These are phyloP conservation scores for Sesamia nonagrioides DNA, from an alignment of 1,140 invertebrate species.

Conservation along the genomic window DNA sequence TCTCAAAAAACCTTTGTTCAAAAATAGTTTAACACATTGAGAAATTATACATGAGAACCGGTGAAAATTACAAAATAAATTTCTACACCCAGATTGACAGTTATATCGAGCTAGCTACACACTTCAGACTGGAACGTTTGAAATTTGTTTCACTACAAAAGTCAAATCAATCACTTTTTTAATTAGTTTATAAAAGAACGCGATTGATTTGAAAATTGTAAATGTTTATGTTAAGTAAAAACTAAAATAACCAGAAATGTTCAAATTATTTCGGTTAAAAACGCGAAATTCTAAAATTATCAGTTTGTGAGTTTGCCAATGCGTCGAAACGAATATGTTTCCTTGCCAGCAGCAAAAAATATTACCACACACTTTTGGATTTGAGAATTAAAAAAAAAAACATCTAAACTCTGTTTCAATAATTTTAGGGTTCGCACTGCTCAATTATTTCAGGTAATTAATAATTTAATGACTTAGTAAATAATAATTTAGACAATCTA, in stretches of 20 bases:
- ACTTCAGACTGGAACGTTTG: conserved; percentile 88
- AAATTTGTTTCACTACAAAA: conserved; percentile 87
- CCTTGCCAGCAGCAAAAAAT: conserved; percentile 61
- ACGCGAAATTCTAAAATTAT: conserved; percentile 76
- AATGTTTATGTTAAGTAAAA: conserved; percentile 56
- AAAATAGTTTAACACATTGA: conserved; percentile 83
- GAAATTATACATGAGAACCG: conserved; percentile 85
- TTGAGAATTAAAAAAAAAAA: background rate
- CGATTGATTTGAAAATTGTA: conserved; percentile 69
- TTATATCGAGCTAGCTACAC: conserved; percentile 87
- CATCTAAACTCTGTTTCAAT: too few species aligned
- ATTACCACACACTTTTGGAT: background rate
- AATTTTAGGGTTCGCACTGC: background rate
- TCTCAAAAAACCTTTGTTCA: conserved; percentile 73
- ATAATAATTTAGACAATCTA: background rate
- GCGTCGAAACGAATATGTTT: conserved; percentile 63
- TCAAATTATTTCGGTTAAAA: conserved; percentile 79
- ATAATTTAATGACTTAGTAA: background rate
- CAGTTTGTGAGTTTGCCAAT: conserved; percentile 67
- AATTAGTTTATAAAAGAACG: conserved; percentile 55
- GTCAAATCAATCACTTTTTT: conserved; percentile 83
- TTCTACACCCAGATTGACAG: conserved; percentile 88
- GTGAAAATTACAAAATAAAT: conserved; percentile 88
- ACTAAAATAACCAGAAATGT: conserved; percentile 63
- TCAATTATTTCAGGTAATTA: too few species aligned